A percentile compares a stretch with the other conserved stretches of the same genome.
Evolutionary conservation across 2,113 vertebrate species (phyloP).

Genomic region (Speoplatyrhinus poulsoni): DNA sequence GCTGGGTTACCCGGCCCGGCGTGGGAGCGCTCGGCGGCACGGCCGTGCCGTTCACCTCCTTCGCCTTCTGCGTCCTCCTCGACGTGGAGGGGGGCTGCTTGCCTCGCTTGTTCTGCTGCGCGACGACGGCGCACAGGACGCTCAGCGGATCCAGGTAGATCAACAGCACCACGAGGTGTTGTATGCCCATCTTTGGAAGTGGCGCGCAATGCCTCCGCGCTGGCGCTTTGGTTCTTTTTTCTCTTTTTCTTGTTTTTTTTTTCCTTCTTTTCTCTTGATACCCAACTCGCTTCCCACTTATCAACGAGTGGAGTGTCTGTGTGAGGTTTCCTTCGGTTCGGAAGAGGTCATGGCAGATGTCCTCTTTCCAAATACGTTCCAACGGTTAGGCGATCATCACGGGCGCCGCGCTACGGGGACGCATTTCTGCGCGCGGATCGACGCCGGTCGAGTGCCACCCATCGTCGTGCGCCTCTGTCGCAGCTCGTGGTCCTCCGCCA

Average conservation of each 20-base stretch:
- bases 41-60: slow-evolving; percentile 74
- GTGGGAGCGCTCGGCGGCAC: slow-evolving; percentile 41
- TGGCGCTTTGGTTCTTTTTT: slow-evolving; percentile 16
- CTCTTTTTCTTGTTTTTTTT: not conserved
- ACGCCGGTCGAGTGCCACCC: slow-evolving; percentile 21
- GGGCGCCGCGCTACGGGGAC: slow-evolving; percentile 16
- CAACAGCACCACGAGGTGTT: slow-evolving; percentile 78
- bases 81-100: slow-evolving; percentile 48
- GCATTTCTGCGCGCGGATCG: slow-evolving; percentile 12
- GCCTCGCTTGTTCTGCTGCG: slow-evolving; percentile 58
- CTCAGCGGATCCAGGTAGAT: slow-evolving; percentile 77
- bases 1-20: slow-evolving; percentile 66
- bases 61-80: slow-evolving; percentile 64
- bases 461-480: slow-evolving; percentile 1
- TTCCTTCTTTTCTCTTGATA: slow-evolving; percentile 32
- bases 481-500: not conserved
- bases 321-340: slow-evolving; percentile 31
- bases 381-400: not conserved
- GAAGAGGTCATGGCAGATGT: slow-evolving; percentile 37
- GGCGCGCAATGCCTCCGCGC: not conserved
- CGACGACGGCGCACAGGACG: slow-evolving; percentile 66
- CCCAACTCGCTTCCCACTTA: slow-evolving; percentile 40
- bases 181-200: slow-evolving; percentile 77
- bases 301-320: slow-evolving; percentile 50
- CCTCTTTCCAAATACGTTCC: slow-evolving; percentile 12